Evolutionary conservation across 2,113 vertebrate species (phyloP).

Genomic region (Rhombomys opimus): DNA sequence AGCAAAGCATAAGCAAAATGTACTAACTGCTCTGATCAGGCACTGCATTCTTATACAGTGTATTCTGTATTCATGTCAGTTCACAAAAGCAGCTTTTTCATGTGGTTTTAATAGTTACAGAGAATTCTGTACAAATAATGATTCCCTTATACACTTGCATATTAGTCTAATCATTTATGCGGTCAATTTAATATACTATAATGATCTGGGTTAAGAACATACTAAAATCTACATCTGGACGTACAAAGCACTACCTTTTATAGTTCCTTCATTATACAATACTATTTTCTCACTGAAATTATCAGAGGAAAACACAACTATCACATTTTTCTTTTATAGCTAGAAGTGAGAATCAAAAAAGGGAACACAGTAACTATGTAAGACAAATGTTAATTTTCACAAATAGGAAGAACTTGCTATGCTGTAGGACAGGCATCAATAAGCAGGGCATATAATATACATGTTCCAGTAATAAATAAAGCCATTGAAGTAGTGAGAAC

Average conservation of each 20-base stretch:
- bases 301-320: neutral
- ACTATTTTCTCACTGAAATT: conserved; percentile 53
- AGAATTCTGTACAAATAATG: neutral
- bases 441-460: conserved; percentile 5
- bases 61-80: neutral
- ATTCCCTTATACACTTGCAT: neutral
- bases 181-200: neutral
- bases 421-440: neutral
- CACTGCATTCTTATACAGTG: neutral
- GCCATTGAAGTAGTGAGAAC: neutral
- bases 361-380: neutral
- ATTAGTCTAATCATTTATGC: neutral
- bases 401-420: conserved; percentile 9
- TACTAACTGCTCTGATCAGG: neutral
- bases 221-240: conserved; percentile 26
- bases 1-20: neutral
- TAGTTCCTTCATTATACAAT: conserved; percentile 9
- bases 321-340: neutral
- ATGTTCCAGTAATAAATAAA: conserved; percentile 7
- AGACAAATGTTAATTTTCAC: conserved; percentile 2
- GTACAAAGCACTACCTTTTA: neutral
- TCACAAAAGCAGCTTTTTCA: neutral
- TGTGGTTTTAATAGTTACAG: neutral
- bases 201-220: conserved; percentile 7
- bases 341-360: conserved; percentile 24